Conservation (phyloP, 2,888 invertebrate genomes). For the Antheraea yamamai region DNA sequence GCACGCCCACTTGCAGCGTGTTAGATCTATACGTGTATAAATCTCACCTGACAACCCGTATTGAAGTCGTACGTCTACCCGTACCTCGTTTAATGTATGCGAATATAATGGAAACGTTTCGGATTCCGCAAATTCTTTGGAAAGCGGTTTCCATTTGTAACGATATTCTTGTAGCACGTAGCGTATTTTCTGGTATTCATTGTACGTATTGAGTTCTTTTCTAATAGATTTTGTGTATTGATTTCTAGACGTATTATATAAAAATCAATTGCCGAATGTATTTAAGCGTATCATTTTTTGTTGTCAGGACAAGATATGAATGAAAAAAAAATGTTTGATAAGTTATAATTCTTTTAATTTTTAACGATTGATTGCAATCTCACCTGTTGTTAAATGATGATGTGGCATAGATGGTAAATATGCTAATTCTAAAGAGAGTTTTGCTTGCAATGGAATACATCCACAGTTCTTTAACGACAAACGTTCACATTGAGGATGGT, state of each 20-base stretch:
- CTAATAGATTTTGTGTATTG: neutral
- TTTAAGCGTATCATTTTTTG: neutral
- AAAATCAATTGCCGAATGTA: neutral
- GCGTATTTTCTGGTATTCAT: neutral
- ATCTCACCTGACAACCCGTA: constrained; percentile 63
- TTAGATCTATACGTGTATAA: constrained; percentile 62
- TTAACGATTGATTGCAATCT: no score
- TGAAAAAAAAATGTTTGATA: no score
- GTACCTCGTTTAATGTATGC: constrained; percentile 34
- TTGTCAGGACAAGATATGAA: no score
- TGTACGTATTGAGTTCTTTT: neutral
- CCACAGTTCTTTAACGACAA: no score
- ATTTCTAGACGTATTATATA: neutral
- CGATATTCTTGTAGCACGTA: constrained; percentile 25
- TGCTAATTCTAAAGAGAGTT: no score
- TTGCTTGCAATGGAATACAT: no score
- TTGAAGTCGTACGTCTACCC: constrained; percentile 31
- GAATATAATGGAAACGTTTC: constrained; percentile 34
- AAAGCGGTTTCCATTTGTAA: constrained; percentile 28
- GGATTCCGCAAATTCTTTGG: constrained; percentile 27
- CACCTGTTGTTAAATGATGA: no score
- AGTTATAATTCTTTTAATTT: no score
- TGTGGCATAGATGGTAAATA: no score
- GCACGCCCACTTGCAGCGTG: constrained; percentile 62
- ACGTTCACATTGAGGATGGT: no score